Conservation (phyloP, 2,113 vertebrate species). For the Sphaerodactylus townsendi region DNA sequence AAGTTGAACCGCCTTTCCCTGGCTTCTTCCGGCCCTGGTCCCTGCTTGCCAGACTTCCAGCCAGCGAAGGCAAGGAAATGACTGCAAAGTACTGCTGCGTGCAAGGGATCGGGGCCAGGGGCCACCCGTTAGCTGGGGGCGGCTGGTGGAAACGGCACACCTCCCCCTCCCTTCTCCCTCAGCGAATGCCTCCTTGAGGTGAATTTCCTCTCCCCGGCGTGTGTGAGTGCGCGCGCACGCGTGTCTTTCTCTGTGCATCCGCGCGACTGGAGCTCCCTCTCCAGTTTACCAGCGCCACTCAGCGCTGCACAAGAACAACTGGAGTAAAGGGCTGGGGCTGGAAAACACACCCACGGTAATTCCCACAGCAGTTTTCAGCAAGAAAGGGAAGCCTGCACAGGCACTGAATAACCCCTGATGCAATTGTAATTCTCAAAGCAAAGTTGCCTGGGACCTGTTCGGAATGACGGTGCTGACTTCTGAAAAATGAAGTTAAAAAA, state of each 20-base stretch:
- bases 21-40: too few relatives aligned
- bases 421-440: not conserved
- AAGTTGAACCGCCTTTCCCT: constrained; percentile 53
- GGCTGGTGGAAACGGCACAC: constrained; percentile 17
- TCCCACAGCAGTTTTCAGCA: constrained; percentile 35
- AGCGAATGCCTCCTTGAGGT: constrained; percentile 54
- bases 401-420: not conserved
- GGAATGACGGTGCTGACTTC: not conserved
- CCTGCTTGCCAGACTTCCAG: constrained; percentile 47
- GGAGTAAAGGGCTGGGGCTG: constrained; percentile 48
- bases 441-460: not conserved
- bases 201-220: constrained; percentile 35
- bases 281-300: constrained; percentile 56
- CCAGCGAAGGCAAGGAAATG: constrained; percentile 50
- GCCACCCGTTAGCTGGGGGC: constrained; percentile 43
- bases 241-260: too few relatives aligned
- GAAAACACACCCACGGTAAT: not conserved
- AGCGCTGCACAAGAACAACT: constrained; percentile 55
- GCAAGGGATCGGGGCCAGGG: constrained; percentile 26
- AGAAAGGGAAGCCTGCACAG: constrained; percentile 52
- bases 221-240: not conserved
- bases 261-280: constrained; percentile 69
- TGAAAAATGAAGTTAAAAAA: not conserved
- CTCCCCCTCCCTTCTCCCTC: constrained; percentile 31
- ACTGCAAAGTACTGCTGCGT: constrained; percentile 39